Conservation (phyloP, 2,797 vertebrate species). For the Rachycentron canadum region DNA sequence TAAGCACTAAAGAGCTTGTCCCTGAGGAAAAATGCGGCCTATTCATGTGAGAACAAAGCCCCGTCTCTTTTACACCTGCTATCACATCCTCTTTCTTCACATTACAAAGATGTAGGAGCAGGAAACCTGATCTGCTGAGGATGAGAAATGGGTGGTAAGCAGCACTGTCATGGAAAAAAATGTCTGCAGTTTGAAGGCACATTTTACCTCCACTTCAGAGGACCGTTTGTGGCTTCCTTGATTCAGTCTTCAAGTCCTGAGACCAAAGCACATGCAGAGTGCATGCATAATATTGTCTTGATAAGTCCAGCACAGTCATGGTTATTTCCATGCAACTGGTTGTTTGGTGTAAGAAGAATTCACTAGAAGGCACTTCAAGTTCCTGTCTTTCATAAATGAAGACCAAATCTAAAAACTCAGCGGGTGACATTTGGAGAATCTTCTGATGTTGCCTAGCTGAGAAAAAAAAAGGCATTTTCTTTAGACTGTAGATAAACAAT, state of each 20-base stretch:
- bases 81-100: slow-evolving; percentile 52
- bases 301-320: slow-evolving; percentile 12
- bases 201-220: slow-evolving; percentile 46
- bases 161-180: slow-evolving; percentile 38
- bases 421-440: slow-evolving; percentile 39
- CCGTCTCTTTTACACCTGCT: slow-evolving; percentile 32
- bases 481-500: slow-evolving; percentile 48
- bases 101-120: slow-evolving; percentile 39
- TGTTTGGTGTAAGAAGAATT: slow-evolving; percentile 24
- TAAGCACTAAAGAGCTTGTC: slow-evolving; percentile 38
- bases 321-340: slow-evolving; percentile 36
- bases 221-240: slow-evolving; percentile 30
- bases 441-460: slow-evolving; percentile 35
- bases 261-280: slow-evolving; percentile 33
- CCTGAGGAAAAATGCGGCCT: slow-evolving; percentile 33
- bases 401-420: slow-evolving; percentile 41
- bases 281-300: slow-evolving; percentile 34
- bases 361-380: slow-evolving; percentile 43
- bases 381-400: slow-evolving; percentile 43
- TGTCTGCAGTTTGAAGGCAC: slow-evolving; percentile 46
- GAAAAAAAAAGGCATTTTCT: slow-evolving; percentile 11
- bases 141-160: slow-evolving; percentile 33
- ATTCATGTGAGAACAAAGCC: slow-evolving; percentile 61
- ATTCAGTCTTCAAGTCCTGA: slow-evolving; percentile 43
- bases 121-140: slow-evolving; percentile 35